A percentile compares a stretch with the other conserved stretches of the same genome.
phyloP scores from a whole-genome alignment of 1,140 invertebrate species.

The Melitaea cinxia region DNA sequence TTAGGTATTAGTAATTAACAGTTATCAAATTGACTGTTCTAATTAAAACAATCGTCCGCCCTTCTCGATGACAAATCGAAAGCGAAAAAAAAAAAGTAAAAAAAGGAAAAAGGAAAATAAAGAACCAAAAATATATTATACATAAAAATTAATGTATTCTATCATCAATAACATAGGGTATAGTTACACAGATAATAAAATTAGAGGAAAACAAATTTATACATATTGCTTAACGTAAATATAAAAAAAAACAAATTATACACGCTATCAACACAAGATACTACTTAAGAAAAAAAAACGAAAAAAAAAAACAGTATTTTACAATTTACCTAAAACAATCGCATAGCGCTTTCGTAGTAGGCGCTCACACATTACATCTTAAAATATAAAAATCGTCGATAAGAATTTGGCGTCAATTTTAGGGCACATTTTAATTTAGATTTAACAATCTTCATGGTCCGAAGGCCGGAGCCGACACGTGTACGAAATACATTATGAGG shows the following conservation, averaged over 20 bases:
- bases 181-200: constrained; percentile 80
- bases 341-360: constrained; percentile 49
- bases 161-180: constrained; percentile 80
- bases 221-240: constrained; percentile 79
- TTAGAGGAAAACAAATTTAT: constrained; percentile 80
- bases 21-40: constrained; percentile 49
- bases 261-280: constrained; percentile 77
- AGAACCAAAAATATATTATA: constrained; percentile 75
- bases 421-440: constrained; percentile 55
- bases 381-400: constrained; percentile 57
- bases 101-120: constrained; percentile 57
- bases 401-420: constrained; percentile 74
- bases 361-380: constrained; percentile 55
- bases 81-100: constrained; percentile 44
- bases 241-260: constrained; percentile 79
- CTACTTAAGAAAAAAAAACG: constrained; percentile 62
- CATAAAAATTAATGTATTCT: constrained; percentile 81
- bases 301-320: constrained; percentile 67
- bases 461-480: constrained; percentile 16
- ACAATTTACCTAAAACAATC: constrained; percentile 71
- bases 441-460: constrained; percentile 28
- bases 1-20: constrained; percentile 21
- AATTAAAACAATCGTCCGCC: constrained; percentile 21
- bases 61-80: background rate
- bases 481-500: constrained; percentile 37